Conservation (phyloP, 1,140 invertebrate genomes). For the Pachypsylla venusta region DNA sequence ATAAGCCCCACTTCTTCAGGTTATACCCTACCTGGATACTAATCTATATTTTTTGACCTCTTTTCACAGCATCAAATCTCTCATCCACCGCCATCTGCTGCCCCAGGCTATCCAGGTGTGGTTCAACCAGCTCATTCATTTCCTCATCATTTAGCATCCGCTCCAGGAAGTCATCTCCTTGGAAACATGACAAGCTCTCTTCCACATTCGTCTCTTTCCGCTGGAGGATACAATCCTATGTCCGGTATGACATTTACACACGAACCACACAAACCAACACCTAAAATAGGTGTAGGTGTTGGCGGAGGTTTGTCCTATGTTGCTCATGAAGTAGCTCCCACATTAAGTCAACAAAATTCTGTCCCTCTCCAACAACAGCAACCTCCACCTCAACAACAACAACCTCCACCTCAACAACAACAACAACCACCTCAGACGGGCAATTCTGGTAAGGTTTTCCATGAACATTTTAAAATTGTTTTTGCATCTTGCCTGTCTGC, state of each 20-base stretch:
- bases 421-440: no score
- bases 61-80: constrained; percentile 6
- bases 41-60: no score
- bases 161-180: neutral
- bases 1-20: no score
- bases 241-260: constrained; percentile 7
- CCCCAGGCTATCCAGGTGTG: constrained; percentile 3
- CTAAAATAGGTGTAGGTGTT: neutral
- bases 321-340: neutral
- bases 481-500: no score
- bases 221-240: neutral
- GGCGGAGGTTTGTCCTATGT: neutral
- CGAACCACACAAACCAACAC: neutral
- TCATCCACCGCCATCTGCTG: neutral
- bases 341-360: neutral
- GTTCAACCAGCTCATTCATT: neutral
- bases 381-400: no score
- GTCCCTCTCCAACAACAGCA: no score
- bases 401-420: no score
- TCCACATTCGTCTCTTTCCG: neutral
- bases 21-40: no score
- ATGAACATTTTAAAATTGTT: no score
- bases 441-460: no score
- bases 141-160: neutral
- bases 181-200: neutral